Percentiles rank a stretch among this genome's conserved stretches.
Conservation (phyloP, 1,140 invertebrate genomes). For the Lepidotrigona ventralis region DNA sequence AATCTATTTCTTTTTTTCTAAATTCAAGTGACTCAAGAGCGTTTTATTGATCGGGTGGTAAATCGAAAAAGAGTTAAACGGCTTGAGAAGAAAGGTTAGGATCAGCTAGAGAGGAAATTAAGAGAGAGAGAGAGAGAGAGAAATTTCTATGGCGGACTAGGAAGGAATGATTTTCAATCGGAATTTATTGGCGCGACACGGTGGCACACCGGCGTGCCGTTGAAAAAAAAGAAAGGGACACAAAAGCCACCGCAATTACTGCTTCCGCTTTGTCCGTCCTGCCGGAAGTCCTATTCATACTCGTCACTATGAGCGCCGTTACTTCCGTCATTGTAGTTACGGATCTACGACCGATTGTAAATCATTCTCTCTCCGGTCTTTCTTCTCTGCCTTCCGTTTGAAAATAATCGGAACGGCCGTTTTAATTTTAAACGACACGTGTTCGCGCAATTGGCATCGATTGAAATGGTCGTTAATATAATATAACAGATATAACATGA, state of each 20-base stretch:
- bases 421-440: background rate
- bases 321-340: conserved; percentile 67
- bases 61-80: background rate
- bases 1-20: background rate
- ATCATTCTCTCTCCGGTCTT: conserved; percentile 17
- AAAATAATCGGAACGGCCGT: background rate
- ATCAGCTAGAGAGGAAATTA: background rate
- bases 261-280: conserved; percentile 61
- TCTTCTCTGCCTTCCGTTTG: background rate
- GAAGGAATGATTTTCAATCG: conserved; percentile 40
- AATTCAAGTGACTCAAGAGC: background rate
- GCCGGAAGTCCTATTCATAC: conserved; percentile 71
- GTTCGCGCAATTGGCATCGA: background rate
- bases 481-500: no score
- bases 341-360: conserved; percentile 42
- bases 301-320: conserved; percentile 66
- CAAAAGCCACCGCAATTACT: conserved; percentile 63
- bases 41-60: background rate
- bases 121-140: conserved; percentile 12
- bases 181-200: conserved; percentile 45
- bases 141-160: conserved; percentile 10
- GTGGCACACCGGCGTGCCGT: background rate
- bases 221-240: conserved; percentile 21
- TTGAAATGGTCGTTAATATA: background rate
- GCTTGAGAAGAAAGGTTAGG: background rate